Evolutionary conservation across 2,888 invertebrate genomes (phyloP).

Genomic region (Aphodius sticticus): DNA sequence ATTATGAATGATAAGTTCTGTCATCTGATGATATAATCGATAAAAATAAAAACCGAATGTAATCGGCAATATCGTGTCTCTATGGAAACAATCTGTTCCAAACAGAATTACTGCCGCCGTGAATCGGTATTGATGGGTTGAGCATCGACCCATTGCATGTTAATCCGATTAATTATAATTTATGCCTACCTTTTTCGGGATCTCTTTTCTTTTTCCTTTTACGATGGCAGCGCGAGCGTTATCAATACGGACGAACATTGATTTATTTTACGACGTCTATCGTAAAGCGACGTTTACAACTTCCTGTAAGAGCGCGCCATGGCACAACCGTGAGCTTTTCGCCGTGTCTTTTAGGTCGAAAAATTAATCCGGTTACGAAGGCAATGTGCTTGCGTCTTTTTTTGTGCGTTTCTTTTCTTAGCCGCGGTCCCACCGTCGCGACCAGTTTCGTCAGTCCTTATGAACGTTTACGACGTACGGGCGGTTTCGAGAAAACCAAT

Average conservation of each 20-base stretch:
- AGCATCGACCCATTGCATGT: constrained; percentile 4
- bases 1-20: background rate
- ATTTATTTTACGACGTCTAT: constrained; percentile 25
- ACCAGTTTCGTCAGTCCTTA: background rate
- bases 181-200: background rate
- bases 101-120: background rate
- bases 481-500: background rate
- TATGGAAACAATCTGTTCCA: background rate
- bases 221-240: constrained; percentile 16
- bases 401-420: background rate
- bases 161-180: constrained; percentile 4
- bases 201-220: background rate
- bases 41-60: background rate
- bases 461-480: background rate
- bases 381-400: background rate
- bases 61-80: background rate
- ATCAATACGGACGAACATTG: constrained; percentile 20
- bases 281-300: constrained; percentile 24
- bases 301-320: constrained; percentile 5
- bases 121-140: background rate
- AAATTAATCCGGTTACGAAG: background rate
- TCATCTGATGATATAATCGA: background rate
- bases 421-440: background rate
- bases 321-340: background rate
- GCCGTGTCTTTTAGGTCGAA: constrained; percentile 4